Conservation (phyloP, 1,140 invertebrate genomes). For the Drosophila ironensis region DNA sequence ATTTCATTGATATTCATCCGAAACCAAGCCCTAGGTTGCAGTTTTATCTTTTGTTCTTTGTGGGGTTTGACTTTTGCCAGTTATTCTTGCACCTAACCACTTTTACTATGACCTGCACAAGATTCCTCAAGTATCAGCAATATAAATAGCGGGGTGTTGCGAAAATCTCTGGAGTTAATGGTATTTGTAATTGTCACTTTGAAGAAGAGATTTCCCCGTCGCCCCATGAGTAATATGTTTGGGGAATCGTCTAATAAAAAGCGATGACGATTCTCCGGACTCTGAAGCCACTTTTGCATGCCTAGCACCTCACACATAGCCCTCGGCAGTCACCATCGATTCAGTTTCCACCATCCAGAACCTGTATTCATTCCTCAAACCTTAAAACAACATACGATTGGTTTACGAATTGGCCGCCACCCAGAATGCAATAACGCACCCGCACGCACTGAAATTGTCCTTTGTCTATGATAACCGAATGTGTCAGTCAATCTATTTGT, state of each 20-base stretch:
- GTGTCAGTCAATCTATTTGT: slow-evolving; percentile 23
- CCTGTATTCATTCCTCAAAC: background rate
- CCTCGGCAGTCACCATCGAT: background rate
- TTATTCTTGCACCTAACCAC: background rate
- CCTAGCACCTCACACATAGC: background rate
- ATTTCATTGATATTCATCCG: background rate
- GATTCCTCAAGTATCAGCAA: background rate
- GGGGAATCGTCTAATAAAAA: too few relatives aligned
- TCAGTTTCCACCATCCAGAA: background rate
- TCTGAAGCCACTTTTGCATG: too few relatives aligned
- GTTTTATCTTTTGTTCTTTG: background rate
- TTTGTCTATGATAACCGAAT: slow-evolving; percentile 24
- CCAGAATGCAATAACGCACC: slow-evolving; percentile 24
- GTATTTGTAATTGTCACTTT: too few relatives aligned
- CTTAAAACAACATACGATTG: slow-evolving; percentile 16
- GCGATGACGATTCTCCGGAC: too few relatives aligned
- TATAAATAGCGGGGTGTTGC: too few relatives aligned
- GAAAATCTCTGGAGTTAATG: too few relatives aligned
- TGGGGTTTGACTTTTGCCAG: background rate
- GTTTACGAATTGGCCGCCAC: slow-evolving; percentile 48
- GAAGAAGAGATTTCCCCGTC: too few relatives aligned
- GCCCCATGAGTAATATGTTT: too few relatives aligned
- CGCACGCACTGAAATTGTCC: slow-evolving; percentile 26
- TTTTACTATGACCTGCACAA: slow-evolving; percentile 25
- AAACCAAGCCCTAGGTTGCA: background rate